These are phyloP conservation scores for Gadopsis marmoratus DNA, from an alignment of 2,797 vertebrate genomes.

Conservation along the genomic window DNA sequence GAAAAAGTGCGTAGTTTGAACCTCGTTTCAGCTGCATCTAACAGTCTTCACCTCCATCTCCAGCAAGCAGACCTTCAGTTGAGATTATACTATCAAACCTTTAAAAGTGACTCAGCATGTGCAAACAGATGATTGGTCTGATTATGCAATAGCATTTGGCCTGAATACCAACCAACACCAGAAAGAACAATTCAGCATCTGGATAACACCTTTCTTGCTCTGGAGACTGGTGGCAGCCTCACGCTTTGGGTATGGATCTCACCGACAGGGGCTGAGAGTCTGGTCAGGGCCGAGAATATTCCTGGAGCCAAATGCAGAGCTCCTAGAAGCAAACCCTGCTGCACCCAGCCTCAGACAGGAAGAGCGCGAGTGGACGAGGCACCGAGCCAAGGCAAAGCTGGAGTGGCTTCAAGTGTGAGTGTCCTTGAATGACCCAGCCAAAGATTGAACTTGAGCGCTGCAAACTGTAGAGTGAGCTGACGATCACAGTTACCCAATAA, in stretches of 20 bases:
- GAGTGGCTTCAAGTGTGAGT: slow-evolving; percentile 44
- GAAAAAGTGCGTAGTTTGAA: background rate
- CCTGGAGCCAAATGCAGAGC: slow-evolving; percentile 14
- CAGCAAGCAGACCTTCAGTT: background rate
- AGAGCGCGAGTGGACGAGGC: slow-evolving; percentile 51
- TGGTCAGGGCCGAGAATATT: background rate
- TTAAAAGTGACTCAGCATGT: slow-evolving; percentile 2
- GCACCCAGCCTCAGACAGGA: slow-evolving; percentile 46
- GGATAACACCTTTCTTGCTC: slow-evolving; percentile 18
- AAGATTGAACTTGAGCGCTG: slow-evolving; percentile 44
- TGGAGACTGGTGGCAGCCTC: background rate
- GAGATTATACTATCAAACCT: background rate
- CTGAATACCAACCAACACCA: slow-evolving; percentile 2
- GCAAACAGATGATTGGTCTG: slow-evolving; percentile 3
- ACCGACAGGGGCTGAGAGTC: slow-evolving; percentile 11
- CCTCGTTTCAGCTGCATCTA: background rate
- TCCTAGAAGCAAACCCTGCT: slow-evolving; percentile 29
- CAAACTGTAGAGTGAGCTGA: slow-evolving; percentile 8
- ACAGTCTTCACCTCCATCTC: background rate
- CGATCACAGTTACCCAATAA: background rate
- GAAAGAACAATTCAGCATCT: slow-evolving; percentile 17
- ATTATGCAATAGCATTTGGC: slow-evolving; percentile 17
- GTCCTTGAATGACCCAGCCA: slow-evolving; percentile 54
- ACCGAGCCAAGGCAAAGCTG: slow-evolving; percentile 47
- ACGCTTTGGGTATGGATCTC: background rate